Evolutionary conservation across 2,888 invertebrate genomes (phyloP).

Genomic region (Hanleya hanleyi): DNA sequence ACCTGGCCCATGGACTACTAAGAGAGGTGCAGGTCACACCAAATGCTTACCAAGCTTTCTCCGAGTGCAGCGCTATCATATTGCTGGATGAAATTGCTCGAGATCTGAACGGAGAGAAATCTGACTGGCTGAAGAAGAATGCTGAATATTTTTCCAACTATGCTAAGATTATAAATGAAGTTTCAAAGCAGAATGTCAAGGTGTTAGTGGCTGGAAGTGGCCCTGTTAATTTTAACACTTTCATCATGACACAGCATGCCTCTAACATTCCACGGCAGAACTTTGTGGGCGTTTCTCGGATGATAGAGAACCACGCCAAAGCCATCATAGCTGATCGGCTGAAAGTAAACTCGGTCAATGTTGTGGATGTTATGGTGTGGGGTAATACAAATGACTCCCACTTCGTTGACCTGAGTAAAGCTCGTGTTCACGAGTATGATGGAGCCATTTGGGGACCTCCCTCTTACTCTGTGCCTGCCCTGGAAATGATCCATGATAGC

Average conservation of each 20-base stretch:
- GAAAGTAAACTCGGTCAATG: constrained; percentile 63
- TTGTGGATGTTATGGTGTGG: constrained; percentile 70
- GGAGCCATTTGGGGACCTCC: constrained; percentile 71
- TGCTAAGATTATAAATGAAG: constrained; percentile 58
- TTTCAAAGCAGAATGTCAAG: constrained; percentile 57
- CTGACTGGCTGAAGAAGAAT: constrained; percentile 59
- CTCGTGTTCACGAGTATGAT: constrained; percentile 65
- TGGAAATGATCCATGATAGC: constrained; percentile 67
- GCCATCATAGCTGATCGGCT: constrained; percentile 63
- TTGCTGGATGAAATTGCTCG: constrained; percentile 55
- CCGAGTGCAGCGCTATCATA: constrained; percentile 59
- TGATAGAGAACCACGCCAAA: constrained; percentile 68
- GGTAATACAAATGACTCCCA: constrained; percentile 40
- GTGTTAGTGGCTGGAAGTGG: constrained; percentile 66
- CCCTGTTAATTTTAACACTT: constrained; percentile 67
- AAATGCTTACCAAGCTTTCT: constrained; percentile 56
- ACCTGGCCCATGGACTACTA: constrained; percentile 59
- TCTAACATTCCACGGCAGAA: constrained; percentile 61
- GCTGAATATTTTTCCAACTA: constrained; percentile 54
- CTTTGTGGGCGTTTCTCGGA: constrained; percentile 61
- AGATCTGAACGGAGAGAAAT: constrained; percentile 39
- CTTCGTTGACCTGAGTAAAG: background rate
- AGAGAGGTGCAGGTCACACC: constrained; percentile 50
- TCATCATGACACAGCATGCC: constrained; percentile 63
- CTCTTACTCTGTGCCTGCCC: constrained; percentile 62